A percentile compares a stretch with the other conserved stretches of the same genome.
phyloP scores from a whole-genome alignment of 2,113 vertebrate species.

The Caloenas nicobarica region DNA sequence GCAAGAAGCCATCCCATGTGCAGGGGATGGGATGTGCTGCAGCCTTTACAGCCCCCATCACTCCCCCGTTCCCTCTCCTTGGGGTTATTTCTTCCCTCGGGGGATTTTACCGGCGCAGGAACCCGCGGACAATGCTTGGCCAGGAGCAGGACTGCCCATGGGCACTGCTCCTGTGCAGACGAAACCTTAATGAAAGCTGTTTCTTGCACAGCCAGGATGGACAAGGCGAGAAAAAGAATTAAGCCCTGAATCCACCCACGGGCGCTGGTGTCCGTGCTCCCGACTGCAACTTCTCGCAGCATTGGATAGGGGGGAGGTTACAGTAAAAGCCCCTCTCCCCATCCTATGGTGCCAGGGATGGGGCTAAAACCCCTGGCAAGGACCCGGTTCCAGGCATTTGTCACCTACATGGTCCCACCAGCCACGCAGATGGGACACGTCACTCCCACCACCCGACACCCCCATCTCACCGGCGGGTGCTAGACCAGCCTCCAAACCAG shows the following conservation, averaged over 20 bases:
- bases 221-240: neutral
- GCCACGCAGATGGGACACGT: fast-evolving
- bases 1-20: neutral
- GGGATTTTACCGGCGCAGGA: neutral
- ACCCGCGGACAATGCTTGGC: fast-evolving
- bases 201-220: neutral
- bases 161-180: neutral
- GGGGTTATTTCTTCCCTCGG: neutral
- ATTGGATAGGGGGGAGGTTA: too few relatives aligned
- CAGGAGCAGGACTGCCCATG: neutral
- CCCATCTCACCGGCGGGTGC: neutral
- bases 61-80: neutral
- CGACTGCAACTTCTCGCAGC: fast-evolving
- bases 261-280: neutral
- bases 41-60: neutral
- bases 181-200: neutral
- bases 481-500: neutral
- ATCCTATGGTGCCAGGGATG: neutral
- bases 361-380: fast-evolving
- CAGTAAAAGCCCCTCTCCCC: neutral
- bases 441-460: neutral
- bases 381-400: neutral
- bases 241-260: fast-evolving
- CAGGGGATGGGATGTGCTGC: too few relatives aligned
- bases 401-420: fast-evolving